Base-by-base conservation (phyloP, 2,888 invertebrate genomes). In the Octonoba sinensis region DNA sequence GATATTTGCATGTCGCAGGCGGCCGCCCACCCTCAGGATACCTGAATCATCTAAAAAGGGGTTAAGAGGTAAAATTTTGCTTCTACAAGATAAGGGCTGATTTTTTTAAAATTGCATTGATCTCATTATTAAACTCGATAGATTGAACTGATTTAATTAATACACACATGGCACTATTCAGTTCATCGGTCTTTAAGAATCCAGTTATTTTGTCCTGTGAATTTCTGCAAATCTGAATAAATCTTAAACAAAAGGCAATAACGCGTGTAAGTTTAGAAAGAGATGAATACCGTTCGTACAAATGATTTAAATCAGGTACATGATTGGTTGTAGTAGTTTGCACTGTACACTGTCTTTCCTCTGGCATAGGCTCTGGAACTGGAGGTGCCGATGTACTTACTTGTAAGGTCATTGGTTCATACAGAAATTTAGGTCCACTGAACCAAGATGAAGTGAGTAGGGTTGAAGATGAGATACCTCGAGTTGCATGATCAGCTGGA, bases 401-500 rank as follows among this genome's bases (percentile, higher is more conserved):
- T 57, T 57, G 69, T 57, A 57, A 22, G 46, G 20, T 6, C 18
- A 57, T 22, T n/a, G 57, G 15, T 3, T 57, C 8, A 57, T 57
- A 12, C 18, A 57, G 22, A 56, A 69, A 69, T 13, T 44, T 36
- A 3, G 87, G 87, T 15, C 87, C 86, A 11, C 76, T 44, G 84
- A 85, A 86, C 86, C 86, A 87, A 0, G 84, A 20, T 3, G 60
- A 15, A 18, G 69, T 36, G 2, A 69, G 46, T 12, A 85, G 69
- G n/a, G 84, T 73, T 1, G 56, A 27, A 0, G 83, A 71, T 13
- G 75, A 22, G n/a, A 85, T 2, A 12, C 87, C 87, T 44, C 86
- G 46, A 11, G 85, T 86, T 1, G 85, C 84, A 8, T 84, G 73
- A 75, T 87, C 87, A 11, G 87, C 87, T 4, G 87, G 86, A 75